phyloP scores from a whole-genome alignment of 2,113 vertebrate genomes.

The Thalassoma bifasciatum region DNA sequence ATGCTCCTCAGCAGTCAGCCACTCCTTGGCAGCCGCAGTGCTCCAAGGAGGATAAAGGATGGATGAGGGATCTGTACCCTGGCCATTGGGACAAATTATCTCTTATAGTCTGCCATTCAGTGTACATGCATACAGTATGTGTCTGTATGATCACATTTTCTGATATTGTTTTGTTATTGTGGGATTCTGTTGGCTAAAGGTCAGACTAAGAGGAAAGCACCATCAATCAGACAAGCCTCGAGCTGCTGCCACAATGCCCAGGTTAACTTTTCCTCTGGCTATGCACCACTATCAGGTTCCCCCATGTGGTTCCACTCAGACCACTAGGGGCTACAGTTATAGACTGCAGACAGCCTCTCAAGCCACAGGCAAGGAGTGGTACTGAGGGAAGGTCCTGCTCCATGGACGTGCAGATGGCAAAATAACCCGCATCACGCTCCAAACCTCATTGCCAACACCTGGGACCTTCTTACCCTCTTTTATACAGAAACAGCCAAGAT shows the following conservation, averaged over 20 bases:
- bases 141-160: not conserved
- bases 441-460: conserved; percentile 50
- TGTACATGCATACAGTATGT: not conserved
- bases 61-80: conserved; percentile 59
- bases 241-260: conserved; percentile 49
- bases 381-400: conserved; percentile 23
- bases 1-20: conserved; percentile 78
- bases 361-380: conserved; percentile 55
- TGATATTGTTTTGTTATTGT: not conserved
- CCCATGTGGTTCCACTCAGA: conserved; percentile 79
- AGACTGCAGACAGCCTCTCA: conserved; percentile 62
- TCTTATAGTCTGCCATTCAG: conserved; percentile 3
- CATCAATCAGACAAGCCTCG: conserved; percentile 57
- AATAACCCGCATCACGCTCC: conserved; percentile 53
- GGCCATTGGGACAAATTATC: conserved; percentile 47
- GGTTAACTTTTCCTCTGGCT: conserved; percentile 64
- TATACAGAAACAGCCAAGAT: conserved; percentile 7
- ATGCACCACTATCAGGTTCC: conserved; percentile 70
- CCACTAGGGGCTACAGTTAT: conserved; percentile 65
- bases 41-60: conserved; percentile 72
- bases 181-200: conserved; percentile 20
- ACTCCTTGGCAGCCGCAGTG: conserved; percentile 77
- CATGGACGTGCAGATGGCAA: conserved; percentile 42
- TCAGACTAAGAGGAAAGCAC: conserved; percentile 25
- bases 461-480: conserved; percentile 31